Evolutionary conservation across 2,113 vertebrate species (phyloP), one percentile per base, ranked within the genome.

Genomic region (Mellivora capensis): DNA sequence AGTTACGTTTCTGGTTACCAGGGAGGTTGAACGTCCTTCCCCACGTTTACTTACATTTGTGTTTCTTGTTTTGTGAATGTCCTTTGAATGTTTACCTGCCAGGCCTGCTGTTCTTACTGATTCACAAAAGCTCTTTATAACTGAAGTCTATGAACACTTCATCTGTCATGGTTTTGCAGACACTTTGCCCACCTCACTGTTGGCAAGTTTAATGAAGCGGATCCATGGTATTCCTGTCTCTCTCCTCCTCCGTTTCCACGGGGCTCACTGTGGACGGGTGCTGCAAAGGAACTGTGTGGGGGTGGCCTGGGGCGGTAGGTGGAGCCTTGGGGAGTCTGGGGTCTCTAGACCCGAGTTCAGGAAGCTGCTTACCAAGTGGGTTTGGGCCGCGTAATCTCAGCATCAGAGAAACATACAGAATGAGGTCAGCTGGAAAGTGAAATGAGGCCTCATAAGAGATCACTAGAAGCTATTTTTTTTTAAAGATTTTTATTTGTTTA

Each of bases 161-260:
- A 76, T 44, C n/a, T 17, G 71, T 34, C 20, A 34, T 47, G 62
- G n/a, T 77, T 88, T 23, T 49, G 9, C 31, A 25, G 27, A n/a
- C 54, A 25, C 15, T 44, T 34, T 76, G 52, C 27, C 18, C 52
- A 15, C 25, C 20, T 61, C 31, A 29, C 31, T 17, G 54, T 34
- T 9, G 23, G 71, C 13, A 61, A 14, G 27, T 74, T 59, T 23
- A 76, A 44, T 44, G 13, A 76, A 17, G 54, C 34, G 5, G 37
- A 42, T 44, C 11, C 7, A 15, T 34, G 49, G 13, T 11, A 5
- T 12, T 69, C 42, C 23, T 21, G 37, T 29, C 27, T 42, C 25
- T 31, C 6, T 34, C 18, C 52, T 25, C 4, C 7, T 0, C 18
- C 12, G 17, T 59, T 15, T 29, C 37, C 0, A 1, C 0, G 2